Evolutionary conservation across 2,797 vertebrate species (phyloP).

Genomic region (Myotis myotis): DNA sequence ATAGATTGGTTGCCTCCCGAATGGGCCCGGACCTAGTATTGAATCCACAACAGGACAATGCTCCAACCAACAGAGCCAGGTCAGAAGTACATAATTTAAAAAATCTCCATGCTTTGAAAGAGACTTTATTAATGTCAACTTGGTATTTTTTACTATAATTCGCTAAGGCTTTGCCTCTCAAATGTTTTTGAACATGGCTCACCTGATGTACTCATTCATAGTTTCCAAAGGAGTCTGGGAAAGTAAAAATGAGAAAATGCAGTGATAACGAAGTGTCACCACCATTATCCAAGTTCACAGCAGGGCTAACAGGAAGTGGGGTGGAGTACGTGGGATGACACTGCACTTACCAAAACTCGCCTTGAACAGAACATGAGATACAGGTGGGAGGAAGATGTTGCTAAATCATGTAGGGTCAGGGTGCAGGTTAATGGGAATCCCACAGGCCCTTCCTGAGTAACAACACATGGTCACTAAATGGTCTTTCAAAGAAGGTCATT

Average conservation of each 20-base stretch:
- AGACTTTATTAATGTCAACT: background rate
- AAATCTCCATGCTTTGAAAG: background rate
- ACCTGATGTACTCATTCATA: background rate
- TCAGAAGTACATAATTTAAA: background rate
- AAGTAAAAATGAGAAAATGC: background rate
- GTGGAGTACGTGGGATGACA: background rate
- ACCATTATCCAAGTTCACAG: background rate
- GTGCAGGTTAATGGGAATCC: conserved; percentile 29
- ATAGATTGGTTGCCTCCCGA: background rate
- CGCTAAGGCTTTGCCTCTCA: background rate
- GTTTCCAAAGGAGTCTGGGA: background rate
- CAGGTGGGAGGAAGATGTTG: background rate
- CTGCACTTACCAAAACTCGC: background rate
- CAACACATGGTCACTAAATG: background rate
- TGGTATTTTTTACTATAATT: background rate
- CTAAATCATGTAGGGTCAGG: background rate
- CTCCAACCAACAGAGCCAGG: background rate
- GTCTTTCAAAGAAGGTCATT: background rate
- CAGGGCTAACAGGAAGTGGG: background rate
- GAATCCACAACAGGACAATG: background rate
- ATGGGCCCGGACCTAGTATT: background rate
- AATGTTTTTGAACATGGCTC: background rate
- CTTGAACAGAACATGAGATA: background rate
- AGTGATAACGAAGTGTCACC: background rate
- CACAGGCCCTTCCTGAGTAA: background rate